These are phyloP conservation scores for Platyrinchus mystaceus DNA, from an alignment of 2,797 vertebrate genomes.

Conservation along the genomic window DNA sequence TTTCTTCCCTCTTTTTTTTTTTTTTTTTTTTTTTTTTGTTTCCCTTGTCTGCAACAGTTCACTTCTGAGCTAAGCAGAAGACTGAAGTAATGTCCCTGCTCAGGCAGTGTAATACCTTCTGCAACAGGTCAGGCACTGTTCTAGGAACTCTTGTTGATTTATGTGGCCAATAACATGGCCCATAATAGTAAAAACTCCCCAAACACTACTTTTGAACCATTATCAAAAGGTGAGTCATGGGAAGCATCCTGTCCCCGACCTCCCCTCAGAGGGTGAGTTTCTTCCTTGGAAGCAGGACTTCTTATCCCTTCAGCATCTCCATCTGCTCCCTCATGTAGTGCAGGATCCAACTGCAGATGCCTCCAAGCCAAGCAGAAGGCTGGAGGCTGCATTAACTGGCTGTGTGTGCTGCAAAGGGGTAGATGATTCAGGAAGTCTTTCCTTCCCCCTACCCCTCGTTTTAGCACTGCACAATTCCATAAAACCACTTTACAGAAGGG, in stretches of 20 bases:
- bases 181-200: neutral
- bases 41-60: neutral
- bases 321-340: neutral
- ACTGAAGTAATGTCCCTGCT: neutral
- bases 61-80: neutral
- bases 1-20: neutral
- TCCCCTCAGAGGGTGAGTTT: neutral
- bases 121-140: neutral
- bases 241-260: neutral
- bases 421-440: neutral
- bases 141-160: neutral
- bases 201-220: neutral
- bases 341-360: neutral
- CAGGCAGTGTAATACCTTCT: neutral
- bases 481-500: neutral
- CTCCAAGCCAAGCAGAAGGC: neutral
- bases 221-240: neutral
- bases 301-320: neutral
- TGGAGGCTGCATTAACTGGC: neutral
- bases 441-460: fast-evolving
- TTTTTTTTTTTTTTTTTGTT: neutral
- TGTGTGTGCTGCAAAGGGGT: neutral
- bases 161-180: neutral
- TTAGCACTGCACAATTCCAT: neutral
- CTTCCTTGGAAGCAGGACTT: neutral